A percentile compares a stretch with the other conserved stretches of the same genome.
phyloP scores from a whole-genome alignment of 2,113 vertebrate genomes.

The Dromaius novaehollandiae region DNA sequence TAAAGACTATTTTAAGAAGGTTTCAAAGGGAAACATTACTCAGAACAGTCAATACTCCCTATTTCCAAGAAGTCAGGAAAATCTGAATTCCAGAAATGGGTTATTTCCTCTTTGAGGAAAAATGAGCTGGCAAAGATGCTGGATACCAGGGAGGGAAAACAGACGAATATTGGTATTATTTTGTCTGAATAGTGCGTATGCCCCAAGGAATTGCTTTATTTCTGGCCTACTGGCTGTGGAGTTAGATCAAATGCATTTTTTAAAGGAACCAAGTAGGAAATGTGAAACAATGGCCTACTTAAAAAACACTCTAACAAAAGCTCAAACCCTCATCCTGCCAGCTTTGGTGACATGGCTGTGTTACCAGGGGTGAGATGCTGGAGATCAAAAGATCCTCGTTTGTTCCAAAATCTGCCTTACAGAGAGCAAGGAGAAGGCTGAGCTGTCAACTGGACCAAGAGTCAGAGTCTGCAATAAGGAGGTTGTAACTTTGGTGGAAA shows the following conservation, averaged over 20 bases:
- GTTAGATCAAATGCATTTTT: conserved; percentile 53
- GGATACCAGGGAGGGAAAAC: conserved; percentile 8
- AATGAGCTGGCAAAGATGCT: conserved; percentile 34
- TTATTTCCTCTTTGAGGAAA: conserved; percentile 48
- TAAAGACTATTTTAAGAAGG: conserved; percentile 31
- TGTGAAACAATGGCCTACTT: conserved; percentile 14
- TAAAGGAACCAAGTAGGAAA: conserved; percentile 37
- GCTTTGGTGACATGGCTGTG: not conserved
- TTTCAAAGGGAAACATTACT: conserved; percentile 30
- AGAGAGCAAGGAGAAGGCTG: not conserved
- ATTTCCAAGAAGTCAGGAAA: conserved; percentile 57
- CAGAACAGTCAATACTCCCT: conserved; percentile 27
- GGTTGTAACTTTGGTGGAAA: not conserved
- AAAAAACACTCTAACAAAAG: not conserved
- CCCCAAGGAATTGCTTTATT: conserved; percentile 48
- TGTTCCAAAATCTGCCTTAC: not conserved
- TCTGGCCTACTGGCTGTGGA: not conserved
- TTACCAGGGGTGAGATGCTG: not conserved
- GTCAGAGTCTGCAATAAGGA: not conserved
- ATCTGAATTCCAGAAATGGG: conserved; percentile 38
- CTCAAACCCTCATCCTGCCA: not conserved
- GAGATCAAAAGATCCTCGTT: not conserved
- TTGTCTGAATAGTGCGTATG: conserved; percentile 5
- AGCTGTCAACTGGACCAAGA: not conserved
- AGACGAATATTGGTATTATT: conserved; percentile 44